Base-by-base conservation (phyloP, 1,140 invertebrate genomes). In the Anastrepha ludens region DNA sequence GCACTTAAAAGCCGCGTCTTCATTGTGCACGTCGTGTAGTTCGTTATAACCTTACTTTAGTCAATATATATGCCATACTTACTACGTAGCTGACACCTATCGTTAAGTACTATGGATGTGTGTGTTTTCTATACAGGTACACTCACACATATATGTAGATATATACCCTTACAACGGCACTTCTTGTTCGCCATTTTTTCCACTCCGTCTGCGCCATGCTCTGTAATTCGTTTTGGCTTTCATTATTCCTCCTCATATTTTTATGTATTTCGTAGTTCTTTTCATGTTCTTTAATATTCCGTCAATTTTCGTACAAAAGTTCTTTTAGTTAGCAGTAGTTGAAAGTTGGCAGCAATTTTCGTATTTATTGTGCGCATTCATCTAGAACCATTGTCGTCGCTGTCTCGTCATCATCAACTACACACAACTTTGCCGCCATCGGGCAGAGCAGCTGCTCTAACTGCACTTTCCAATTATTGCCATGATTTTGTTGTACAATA, bases 1-100 rank as follows among this genome's bases (percentile, higher is more conserved):
- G 74, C 74, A 81, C 74, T 81, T 81, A 81, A 81, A 17, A 81
- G 74, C 47, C 74, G 47, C 74, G 74, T 81, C 47, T 81, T 81
- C 47, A 81, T 41, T 58, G 44, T 20, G 50, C 74, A 55, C 15
- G 15, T 55, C 20, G 44, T 81, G 50, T 55, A 13, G 70, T 15
- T 17, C n/a, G 41, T 47, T 70, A 47, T 67, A 67, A 67, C 44
- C 15, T 74, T 29, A 74, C 70, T 41, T 74, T 74, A 74, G 70
- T 50, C 70, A 74, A 74, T n/a, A 47, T 74, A 17, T 29, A 29
- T 29, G 29, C 29, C 0, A 29, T 29, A 29, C 29, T 29, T 29
- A 29, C 29, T 29, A 29, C 50, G 5, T 1, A 55, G 50, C 50
- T 55, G 50, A 55, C 50, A 55, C 50, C 50, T 55, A 55, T 55